Conservation (phyloP, 2,113 vertebrate species). For the Camelus bactrianus region DNA sequence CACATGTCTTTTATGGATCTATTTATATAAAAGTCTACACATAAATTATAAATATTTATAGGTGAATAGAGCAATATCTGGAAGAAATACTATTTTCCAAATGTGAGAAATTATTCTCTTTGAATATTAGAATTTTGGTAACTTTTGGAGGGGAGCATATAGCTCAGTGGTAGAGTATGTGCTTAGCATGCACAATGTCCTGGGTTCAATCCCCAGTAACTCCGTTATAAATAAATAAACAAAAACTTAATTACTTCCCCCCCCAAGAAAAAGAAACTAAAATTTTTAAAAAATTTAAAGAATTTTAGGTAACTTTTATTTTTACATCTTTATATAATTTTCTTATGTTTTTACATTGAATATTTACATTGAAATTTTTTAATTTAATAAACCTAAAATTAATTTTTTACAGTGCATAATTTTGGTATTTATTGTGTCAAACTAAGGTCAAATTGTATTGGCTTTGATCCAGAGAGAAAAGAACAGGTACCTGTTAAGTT, state of each 20-base stretch:
- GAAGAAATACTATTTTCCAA: not conserved
- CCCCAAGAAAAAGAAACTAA: too few species aligned
- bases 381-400: not conserved
- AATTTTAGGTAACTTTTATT: constrained; percentile 9
- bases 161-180: too few species aligned
- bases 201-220: too few species aligned
- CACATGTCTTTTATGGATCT: not conserved
- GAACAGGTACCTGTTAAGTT: not conserved
- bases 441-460: not conserved
- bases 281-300: too few species aligned
- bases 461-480: not conserved
- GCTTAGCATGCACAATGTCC: too few species aligned
- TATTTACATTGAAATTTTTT: not conserved
- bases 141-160: not conserved
- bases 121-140: not conserved
- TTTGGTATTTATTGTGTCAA: not conserved
- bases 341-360: not conserved
- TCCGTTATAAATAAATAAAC: too few species aligned
- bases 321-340: not conserved
- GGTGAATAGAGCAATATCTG: not conserved
- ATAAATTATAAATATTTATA: not conserved
- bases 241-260: too few species aligned
- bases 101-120: not conserved
- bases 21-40: not conserved
- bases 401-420: not conserved